Evolutionary conservation across 37 sponge, comb jelly and placozoan species (phyloP).

Genomic region (Petrosia ficiformis): DNA sequence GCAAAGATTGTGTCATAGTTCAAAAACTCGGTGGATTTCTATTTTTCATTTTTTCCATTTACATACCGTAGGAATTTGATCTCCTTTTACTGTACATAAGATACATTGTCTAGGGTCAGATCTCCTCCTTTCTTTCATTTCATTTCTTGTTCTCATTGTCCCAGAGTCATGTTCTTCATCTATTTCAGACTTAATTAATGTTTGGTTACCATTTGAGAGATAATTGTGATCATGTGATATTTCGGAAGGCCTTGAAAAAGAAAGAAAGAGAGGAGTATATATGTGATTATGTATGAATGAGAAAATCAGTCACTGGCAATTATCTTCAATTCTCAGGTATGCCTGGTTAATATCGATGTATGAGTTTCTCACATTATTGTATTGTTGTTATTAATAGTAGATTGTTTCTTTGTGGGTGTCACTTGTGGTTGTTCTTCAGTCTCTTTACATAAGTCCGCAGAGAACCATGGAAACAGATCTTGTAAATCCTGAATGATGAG

Average conservation of each 20-base stretch:
- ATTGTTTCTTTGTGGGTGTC: too few species aligned
- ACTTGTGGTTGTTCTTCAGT: too few species aligned
- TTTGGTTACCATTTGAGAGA: neutral
- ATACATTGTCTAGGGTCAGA: conserved; percentile 12
- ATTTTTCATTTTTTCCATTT: too few species aligned
- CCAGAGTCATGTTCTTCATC: neutral
- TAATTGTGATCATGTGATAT: neutral
- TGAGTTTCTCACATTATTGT: too few species aligned
- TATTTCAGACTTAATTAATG: neutral
- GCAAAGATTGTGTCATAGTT: too few species aligned
- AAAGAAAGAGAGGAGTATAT: neutral
- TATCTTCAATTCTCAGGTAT: too few species aligned
- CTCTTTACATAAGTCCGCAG: neutral
- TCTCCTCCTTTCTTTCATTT: too few species aligned
- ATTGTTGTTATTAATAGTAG: too few species aligned
- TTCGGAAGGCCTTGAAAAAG: conserved; percentile 1
- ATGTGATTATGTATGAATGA: neutral
- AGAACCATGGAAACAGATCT: conserved; percentile 17
- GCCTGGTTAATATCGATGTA: too few species aligned
- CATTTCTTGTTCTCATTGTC: conserved; percentile 1
- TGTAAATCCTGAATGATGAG: conserved; percentile 13
- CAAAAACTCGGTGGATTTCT: too few species aligned
- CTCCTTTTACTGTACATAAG: conserved; percentile 52
- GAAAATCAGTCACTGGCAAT: too few species aligned
- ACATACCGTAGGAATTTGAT: conserved; percentile 4